A percentile compares a stretch with the other conserved stretches of the same genome.
phyloP scores from a whole-genome alignment of 2,797 vertebrate species.

The Cyprinodon diabolis region DNA sequence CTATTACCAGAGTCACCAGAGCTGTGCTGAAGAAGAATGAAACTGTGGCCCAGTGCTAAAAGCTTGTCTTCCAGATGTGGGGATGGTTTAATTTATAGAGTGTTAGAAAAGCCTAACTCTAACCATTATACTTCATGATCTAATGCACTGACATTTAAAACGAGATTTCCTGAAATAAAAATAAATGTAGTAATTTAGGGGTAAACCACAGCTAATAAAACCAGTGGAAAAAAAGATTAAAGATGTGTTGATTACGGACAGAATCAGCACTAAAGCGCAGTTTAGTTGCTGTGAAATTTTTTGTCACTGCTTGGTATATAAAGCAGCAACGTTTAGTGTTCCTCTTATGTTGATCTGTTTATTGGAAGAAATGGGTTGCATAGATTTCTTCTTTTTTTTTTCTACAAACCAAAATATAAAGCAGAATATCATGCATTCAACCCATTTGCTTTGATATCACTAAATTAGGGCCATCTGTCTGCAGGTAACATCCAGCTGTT shows the following conservation, averaged over 20 bases:
- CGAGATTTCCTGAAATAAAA: not conserved
- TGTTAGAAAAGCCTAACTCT: not conserved
- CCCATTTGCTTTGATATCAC: too few relatives aligned
- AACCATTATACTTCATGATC: not conserved
- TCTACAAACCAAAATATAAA: too few relatives aligned
- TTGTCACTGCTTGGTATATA: not conserved
- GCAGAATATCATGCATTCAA: too few relatives aligned
- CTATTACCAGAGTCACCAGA: not conserved
- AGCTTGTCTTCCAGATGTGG: not conserved
- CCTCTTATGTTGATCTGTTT: too few relatives aligned
- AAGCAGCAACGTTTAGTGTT: not conserved
- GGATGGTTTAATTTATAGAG: not conserved
- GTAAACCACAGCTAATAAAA: not conserved
- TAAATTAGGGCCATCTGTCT: too few relatives aligned
- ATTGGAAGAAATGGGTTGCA: too few relatives aligned
- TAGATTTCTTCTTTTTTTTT: too few relatives aligned
- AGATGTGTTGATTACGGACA: not conserved
- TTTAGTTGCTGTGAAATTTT: not conserved
- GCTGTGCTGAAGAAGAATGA: not conserved
- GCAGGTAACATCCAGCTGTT: too few relatives aligned
- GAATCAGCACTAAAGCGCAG: not conserved
- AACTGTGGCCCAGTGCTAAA: not conserved
- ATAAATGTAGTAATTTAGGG: not conserved
- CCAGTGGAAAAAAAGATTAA: conserved; percentile 4
- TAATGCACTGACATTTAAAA: not conserved